These are phyloP conservation scores for Erynnis tages DNA, from an alignment of 2,888 invertebrate species.

Conservation along the genomic window DNA sequence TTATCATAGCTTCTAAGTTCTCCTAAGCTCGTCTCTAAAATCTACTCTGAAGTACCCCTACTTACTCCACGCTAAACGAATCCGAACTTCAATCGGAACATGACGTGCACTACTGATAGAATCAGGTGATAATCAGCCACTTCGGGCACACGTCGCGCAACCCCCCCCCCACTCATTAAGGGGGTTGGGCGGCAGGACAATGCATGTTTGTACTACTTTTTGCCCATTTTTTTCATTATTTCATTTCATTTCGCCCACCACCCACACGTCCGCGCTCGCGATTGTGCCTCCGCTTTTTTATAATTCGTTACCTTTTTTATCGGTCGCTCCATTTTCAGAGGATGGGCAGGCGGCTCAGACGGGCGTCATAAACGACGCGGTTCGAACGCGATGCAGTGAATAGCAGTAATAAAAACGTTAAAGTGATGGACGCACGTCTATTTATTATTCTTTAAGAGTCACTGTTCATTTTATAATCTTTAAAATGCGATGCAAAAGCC, in stretches of 20 bases:
- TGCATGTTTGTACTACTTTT: conserved; percentile 82
- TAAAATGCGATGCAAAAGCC: too few species aligned
- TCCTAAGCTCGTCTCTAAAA: too few species aligned
- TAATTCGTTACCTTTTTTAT: conserved; percentile 82
- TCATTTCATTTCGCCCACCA: conserved; percentile 81
- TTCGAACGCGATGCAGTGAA: conserved; percentile 13
- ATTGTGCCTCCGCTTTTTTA: conserved; percentile 80
- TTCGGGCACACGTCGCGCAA: conserved; percentile 61
- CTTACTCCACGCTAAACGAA: too few species aligned
- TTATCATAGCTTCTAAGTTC: too few species aligned
- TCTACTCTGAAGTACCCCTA: too few species aligned
- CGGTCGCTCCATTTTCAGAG: conserved; percentile 81
- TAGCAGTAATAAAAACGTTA: not conserved
- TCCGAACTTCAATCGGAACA: not conserved
- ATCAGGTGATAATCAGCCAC: conserved; percentile 79
- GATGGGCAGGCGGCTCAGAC: conserved; percentile 60
- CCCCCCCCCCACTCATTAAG: conserved; percentile 67
- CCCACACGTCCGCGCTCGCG: conserved; percentile 79
- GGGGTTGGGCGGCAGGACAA: conserved; percentile 70
- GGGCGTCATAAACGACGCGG: conserved; percentile 43
- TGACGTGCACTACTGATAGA: conserved; percentile 50
- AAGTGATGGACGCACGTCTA: too few species aligned
- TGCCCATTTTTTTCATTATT: conserved; percentile 82
- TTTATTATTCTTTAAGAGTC: too few species aligned
- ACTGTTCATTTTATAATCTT: too few species aligned